Evolutionary conservation across 2,113 vertebrate genomes (phyloP).

Genomic region (Crotalus horridus): DNA sequence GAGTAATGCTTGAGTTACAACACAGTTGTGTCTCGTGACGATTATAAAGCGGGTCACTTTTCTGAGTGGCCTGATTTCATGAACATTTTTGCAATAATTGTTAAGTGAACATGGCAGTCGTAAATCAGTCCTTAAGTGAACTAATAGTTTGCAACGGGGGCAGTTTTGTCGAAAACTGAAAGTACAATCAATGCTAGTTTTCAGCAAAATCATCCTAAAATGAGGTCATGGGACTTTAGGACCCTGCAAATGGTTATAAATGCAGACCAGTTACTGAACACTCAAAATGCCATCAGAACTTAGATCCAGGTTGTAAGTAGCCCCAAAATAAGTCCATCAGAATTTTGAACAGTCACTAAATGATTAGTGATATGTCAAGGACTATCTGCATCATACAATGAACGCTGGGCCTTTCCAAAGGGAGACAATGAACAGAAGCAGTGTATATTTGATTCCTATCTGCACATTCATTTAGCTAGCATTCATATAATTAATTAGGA

Average conservation of each 20-base stretch:
- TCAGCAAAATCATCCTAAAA: background rate
- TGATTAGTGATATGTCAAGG: background rate
- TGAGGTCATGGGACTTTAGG: background rate
- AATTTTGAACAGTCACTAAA: background rate
- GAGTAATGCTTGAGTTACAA: background rate
- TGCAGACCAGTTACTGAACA: background rate
- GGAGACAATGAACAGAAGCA: background rate
- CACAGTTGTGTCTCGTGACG: background rate
- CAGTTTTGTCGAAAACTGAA: background rate
- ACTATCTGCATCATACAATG: background rate
- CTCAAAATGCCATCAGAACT: background rate
- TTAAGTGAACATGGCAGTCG: background rate
- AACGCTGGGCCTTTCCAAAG: background rate
- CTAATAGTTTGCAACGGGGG: background rate
- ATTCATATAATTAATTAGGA: background rate
- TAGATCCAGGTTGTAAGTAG: background rate
- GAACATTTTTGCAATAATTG: background rate
- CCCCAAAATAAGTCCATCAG: background rate
- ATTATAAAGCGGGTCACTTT: background rate
- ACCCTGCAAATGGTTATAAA: background rate
- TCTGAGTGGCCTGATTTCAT: too few relatives aligned
- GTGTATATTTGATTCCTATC: background rate
- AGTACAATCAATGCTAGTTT: too few relatives aligned
- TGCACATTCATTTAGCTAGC: background rate
- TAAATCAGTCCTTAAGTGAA: background rate